Evolutionary conservation across 2,888 invertebrate species (phyloP), one percentile per base, ranked within the genome.

Genomic region (Dexiosoma caninum): DNA sequence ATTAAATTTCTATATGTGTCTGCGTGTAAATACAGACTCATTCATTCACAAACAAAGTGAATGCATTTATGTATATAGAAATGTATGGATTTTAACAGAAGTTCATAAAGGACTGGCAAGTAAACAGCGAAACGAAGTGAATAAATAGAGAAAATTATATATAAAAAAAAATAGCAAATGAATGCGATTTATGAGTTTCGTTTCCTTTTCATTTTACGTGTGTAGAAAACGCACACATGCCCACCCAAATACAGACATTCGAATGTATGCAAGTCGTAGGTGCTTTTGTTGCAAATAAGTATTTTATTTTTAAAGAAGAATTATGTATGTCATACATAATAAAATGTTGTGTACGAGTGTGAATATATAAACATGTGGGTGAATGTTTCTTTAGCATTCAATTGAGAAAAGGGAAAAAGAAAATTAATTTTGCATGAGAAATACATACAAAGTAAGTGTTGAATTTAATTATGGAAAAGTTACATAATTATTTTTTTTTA

Each of bases 41-140:
- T n/a, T n/a, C 49, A 27, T 0, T 3, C 4, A 37, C 1, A 4
- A 19, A 19, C 46, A n/a, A 59, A 27, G 10, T 37, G 1, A 10
- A 37, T 37, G 19, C 12, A 35, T 19, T 19, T 35, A 14, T 19
- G 10, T 16, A 30, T 23, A 4, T 49, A 19, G 23, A n/a, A n/a
- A 12, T 49, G 49, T 16, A 53, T 32, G 53, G 2, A 40, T 49
- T 55, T 40, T 57, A 78, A 64, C 70, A 71, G 77, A 59, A 71
- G 59, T 51, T 66, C 77, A 78, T 64, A 59, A 77, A 78, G 19
- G 49, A 51, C 21, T 40, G 49, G 23, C 57, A 40, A 70, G 67
- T 23, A 55, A 37, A 30, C 42, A 46, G 42, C 44, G 16, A 44
- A 19, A 35, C 23, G 44, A 8, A 14, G 10, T 9, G 9, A n/a